A percentile compares a stretch with the other conserved stretches of the same genome.
These are phyloP conservation scores for Megaustenia siamemsis DNA, from an alignment of 2,888 invertebrate species.

Conservation along the genomic window DNA sequence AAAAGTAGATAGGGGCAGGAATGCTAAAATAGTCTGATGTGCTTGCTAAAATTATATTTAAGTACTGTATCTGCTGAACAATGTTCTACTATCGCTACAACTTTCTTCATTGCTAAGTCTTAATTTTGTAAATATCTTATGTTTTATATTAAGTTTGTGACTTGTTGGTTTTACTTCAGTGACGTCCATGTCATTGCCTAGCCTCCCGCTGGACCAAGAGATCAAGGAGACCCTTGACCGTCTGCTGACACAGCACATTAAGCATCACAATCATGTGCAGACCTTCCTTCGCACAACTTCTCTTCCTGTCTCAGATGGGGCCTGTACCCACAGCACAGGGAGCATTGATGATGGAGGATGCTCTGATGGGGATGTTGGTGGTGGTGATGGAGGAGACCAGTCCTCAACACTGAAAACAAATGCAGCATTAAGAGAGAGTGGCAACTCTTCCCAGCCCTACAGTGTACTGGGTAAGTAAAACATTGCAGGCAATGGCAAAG, in stretches of 20 bases:
- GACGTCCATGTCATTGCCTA: slow-evolving; percentile 45
- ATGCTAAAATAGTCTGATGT: too few relatives aligned
- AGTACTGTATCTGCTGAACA: too few relatives aligned
- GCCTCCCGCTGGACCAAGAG: slow-evolving; percentile 34
- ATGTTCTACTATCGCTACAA: too few relatives aligned
- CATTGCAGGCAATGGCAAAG: not conserved
- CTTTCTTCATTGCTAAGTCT: too few relatives aligned
- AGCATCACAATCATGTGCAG: slow-evolving; percentile 24
- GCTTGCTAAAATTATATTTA: too few relatives aligned
- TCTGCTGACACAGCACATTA: slow-evolving; percentile 38
- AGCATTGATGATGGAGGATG: slow-evolving; percentile 34
- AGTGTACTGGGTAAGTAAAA: slow-evolving; percentile 31
- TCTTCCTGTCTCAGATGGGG: slow-evolving; percentile 41
- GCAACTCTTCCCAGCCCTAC: not conserved
- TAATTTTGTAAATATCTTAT: too few relatives aligned
- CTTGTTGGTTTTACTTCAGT: slow-evolving; percentile 26
- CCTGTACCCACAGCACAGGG: not conserved
- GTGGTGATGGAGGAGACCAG: not conserved
- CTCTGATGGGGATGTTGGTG: slow-evolving; percentile 14
- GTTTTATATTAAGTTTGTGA: too few relatives aligned
- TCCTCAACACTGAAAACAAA: not conserved
- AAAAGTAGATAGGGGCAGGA: too few relatives aligned
- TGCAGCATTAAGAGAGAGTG: not conserved
- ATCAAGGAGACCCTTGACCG: slow-evolving; percentile 45
- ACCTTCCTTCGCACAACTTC: slow-evolving; percentile 40